phyloP scores from a whole-genome alignment of 2,888 invertebrate genomes.

The Brachypterus glaber region DNA sequence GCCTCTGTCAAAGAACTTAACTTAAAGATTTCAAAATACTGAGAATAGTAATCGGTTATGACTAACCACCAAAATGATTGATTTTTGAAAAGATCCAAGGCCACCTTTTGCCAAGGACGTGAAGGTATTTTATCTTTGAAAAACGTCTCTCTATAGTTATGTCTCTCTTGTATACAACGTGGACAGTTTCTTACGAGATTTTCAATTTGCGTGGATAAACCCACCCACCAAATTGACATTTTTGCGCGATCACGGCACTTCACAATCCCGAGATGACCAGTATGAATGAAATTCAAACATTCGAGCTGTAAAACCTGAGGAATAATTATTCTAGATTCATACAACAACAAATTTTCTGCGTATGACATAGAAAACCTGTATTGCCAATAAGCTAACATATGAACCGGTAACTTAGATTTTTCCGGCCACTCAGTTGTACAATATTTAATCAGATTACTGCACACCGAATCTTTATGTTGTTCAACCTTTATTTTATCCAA shows the following conservation, averaged over 20 bases:
- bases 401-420: background rate
- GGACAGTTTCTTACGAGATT: conserved; percentile 16
- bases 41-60: conserved; percentile 11
- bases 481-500: background rate
- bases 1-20: conserved; percentile 3
- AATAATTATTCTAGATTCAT: background rate
- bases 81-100: conserved; percentile 15
- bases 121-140: conserved; percentile 12
- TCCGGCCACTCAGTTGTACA: background rate
- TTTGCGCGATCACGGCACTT: background rate
- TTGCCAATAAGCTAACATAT: background rate
- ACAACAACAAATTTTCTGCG: conserved; percentile 11
- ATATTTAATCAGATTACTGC: background rate
- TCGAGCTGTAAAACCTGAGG: background rate
- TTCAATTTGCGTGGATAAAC: conserved; percentile 16
- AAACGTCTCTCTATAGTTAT: conserved; percentile 16
- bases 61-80: conserved; percentile 4
- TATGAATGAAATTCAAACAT: background rate
- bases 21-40: conserved; percentile 8
- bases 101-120: conserved; percentile 16
- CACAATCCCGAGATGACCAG: background rate
- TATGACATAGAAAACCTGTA: background rate
- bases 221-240: conserved; percentile 9
- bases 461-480: background rate
- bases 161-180: conserved; percentile 14